Evolutionary conservation across 1,140 invertebrate species (phyloP).

Genomic region (Sitophilus oryzae): DNA sequence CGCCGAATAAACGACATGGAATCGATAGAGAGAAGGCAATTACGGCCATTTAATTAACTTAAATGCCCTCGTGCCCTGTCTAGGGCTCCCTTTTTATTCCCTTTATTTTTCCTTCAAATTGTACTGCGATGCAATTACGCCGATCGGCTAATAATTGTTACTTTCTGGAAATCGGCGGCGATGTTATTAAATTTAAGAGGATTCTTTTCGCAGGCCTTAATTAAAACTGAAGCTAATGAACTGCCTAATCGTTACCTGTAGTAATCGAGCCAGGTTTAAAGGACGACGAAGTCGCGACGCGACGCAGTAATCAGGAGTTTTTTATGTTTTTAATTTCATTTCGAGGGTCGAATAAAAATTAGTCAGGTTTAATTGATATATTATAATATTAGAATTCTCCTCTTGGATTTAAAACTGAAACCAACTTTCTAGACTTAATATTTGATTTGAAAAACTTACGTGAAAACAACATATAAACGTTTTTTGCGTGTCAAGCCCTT

Average conservation of each 20-base stretch:
- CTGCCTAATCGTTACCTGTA: not conserved
- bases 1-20: no score
- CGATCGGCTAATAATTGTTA: not conserved
- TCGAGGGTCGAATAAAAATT: no score
- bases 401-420: no score
- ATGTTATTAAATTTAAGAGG: not conserved
- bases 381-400: no score
- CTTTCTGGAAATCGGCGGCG: not conserved
- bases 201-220: not conserved
- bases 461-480: no score
- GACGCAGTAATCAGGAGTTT: no score
- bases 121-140: not conserved
- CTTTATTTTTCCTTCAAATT: not conserved
- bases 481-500: no score
- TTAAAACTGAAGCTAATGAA: not conserved
- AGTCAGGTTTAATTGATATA: no score
- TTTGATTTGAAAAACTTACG: no score
- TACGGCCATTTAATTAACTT: not conserved
- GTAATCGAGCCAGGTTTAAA: not conserved
- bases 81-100: not conserved
- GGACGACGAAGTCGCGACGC: not conserved
- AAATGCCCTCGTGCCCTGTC: not conserved
- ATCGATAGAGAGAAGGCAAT: not conserved
- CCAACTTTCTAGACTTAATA: no score
- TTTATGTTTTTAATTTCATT: no score